A percentile compares a stretch with the other conserved stretches of the same genome.
Evolutionary conservation across 2,797 vertebrate species (phyloP).

Genomic region (Fundulus diaphanus): DNA sequence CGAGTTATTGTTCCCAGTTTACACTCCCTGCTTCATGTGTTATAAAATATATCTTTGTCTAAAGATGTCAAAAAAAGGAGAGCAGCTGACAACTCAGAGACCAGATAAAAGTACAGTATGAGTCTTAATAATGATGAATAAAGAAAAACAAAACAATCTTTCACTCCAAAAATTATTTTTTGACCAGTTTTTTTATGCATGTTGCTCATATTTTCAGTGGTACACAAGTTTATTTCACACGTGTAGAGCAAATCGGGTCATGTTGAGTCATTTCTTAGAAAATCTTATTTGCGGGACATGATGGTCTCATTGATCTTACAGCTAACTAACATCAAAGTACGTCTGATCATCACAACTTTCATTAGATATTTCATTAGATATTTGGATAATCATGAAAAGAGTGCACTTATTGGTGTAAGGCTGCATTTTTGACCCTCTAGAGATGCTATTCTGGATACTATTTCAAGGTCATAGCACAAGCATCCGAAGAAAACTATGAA

Average conservation of each 20-base stretch:
- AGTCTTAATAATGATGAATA: slow-evolving; percentile 34
- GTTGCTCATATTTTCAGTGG: background rate
- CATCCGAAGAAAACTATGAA: background rate
- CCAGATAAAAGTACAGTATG: slow-evolving; percentile 22
- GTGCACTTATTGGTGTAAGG: slow-evolving; percentile 13
- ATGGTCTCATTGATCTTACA: slow-evolving; percentile 29
- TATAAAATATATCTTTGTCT: slow-evolving; percentile 28
- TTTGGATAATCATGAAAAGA: slow-evolving; percentile 23
- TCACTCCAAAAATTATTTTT: background rate
- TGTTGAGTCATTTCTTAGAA: slow-evolving; percentile 38
- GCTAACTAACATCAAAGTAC: slow-evolving; percentile 28
- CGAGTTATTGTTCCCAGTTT: slow-evolving; percentile 44
- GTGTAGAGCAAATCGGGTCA: background rate
- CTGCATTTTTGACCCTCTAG: background rate
- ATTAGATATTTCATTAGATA: slow-evolving; percentile 31
- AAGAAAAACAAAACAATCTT: slow-evolving; percentile 18
- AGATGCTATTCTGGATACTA: slow-evolving; percentile 5
- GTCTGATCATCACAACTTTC: slow-evolving; percentile 27
- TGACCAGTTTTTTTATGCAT: background rate
- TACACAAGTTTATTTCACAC: background rate
- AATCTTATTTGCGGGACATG: slow-evolving; percentile 12
- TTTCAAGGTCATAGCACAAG: slow-evolving; percentile 17
- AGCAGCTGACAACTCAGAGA: slow-evolving; percentile 30
- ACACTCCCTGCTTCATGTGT: slow-evolving; percentile 40
- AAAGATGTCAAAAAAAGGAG: slow-evolving; percentile 32